Conservation (phyloP, 2,888 invertebrate genomes). For the Meliscaeva auricollis region DNA sequence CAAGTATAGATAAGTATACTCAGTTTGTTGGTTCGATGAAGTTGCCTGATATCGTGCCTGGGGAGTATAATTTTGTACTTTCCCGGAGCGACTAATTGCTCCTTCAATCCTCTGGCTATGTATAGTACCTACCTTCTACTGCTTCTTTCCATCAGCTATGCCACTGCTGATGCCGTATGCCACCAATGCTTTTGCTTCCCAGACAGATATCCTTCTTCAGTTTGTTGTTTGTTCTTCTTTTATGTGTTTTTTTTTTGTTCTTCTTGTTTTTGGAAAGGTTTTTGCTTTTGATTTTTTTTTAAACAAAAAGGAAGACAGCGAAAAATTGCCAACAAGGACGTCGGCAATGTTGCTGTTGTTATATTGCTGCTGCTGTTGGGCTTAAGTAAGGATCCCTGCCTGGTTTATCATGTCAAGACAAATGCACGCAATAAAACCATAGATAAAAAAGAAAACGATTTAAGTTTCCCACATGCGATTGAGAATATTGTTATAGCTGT, state of each 20-base stretch:
- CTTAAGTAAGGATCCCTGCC: slow-evolving; percentile 24
- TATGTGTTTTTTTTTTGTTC: neutral
- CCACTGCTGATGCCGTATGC: neutral
- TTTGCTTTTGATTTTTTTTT: too few relatives aligned
- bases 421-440: slow-evolving; percentile 73
- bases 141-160: slow-evolving; percentile 14
- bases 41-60: slow-evolving; percentile 66
- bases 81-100: slow-evolving; percentile 72
- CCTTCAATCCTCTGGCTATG: slow-evolving; percentile 39
- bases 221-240: slow-evolving; percentile 35
- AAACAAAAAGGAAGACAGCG: slow-evolving; percentile 35
- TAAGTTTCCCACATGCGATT: slow-evolving; percentile 66
- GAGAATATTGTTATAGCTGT: slow-evolving; percentile 31
- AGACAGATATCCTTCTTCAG: slow-evolving; percentile 70
- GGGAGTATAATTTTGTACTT: slow-evolving; percentile 59
- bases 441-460: slow-evolving; percentile 67
- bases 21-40: slow-evolving; percentile 65
- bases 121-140: neutral
- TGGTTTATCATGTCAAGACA: slow-evolving; percentile 68
- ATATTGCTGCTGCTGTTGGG: neutral
- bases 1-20: neutral
- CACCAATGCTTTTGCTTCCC: slow-evolving; percentile 34
- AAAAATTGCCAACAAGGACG: slow-evolving; percentile 40
- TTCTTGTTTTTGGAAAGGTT: slow-evolving; percentile 4
- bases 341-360: neutral